Evolutionary conservation across 1,140 invertebrate species (phyloP).

Genomic region (Ceratoteleas bidentatus): DNA sequence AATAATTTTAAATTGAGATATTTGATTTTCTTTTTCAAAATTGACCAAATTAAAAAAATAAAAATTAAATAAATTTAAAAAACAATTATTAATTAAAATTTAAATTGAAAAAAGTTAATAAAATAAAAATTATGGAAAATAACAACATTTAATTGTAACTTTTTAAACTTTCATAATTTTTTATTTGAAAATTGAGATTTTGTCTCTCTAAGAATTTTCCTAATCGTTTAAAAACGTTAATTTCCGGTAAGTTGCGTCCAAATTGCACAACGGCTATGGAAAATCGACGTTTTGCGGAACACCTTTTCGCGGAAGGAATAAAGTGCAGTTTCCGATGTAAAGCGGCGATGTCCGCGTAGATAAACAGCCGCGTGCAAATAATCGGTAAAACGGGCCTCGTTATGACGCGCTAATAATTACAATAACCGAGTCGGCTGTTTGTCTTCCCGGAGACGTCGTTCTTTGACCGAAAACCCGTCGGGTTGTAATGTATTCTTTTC

Average conservation of each 20-base stretch:
- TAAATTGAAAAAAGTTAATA: too few relatives aligned
- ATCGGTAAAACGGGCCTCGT: slow-evolving; percentile 31
- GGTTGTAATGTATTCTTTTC: slow-evolving; percentile 44
- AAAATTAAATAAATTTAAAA: too few relatives aligned
- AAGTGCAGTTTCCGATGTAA: slow-evolving; percentile 52
- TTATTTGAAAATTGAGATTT: too few relatives aligned
- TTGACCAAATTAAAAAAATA: too few relatives aligned
- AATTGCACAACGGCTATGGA: slow-evolving; percentile 22
- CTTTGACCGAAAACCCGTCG: slow-evolving; percentile 3
- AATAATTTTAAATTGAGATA: too few relatives aligned
- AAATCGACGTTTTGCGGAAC: slow-evolving; percentile 47
- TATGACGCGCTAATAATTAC: slow-evolving; percentile 34
- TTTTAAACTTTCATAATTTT: too few relatives aligned
- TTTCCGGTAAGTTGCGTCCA: slow-evolving; percentile 17
- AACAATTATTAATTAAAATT: too few relatives aligned
- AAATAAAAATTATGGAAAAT: too few relatives aligned
- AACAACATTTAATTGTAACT: too few relatives aligned
- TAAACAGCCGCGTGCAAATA: slow-evolving; percentile 56
- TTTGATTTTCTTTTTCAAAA: too few relatives aligned
- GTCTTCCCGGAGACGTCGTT: slow-evolving; percentile 25
- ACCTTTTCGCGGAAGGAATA: slow-evolving; percentile 51
- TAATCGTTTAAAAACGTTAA: slow-evolving; percentile 17
- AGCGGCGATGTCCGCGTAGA: slow-evolving; percentile 37
- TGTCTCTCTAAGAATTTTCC: too few relatives aligned
- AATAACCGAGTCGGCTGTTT: slow-evolving; percentile 24